Evolutionary conservation across 2,113 vertebrate species (phyloP).

Genomic region (Colius striatus): DNA sequence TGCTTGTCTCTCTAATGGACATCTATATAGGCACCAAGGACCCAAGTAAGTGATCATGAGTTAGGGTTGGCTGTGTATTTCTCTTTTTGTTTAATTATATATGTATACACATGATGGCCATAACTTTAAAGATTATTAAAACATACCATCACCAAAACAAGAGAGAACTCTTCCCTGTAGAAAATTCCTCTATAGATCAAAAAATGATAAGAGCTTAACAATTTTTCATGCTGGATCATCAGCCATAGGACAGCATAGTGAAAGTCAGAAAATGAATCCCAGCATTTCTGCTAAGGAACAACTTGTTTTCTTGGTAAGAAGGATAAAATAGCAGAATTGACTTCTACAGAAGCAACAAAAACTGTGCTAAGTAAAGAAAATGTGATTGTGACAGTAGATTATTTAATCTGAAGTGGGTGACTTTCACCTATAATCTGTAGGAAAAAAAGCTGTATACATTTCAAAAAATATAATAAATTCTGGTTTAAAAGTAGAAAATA

Average conservation of each 20-base stretch:
- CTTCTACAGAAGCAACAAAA: not conserved
- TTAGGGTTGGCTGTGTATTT: not conserved
- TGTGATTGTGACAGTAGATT: not conserved
- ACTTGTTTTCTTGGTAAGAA: not conserved
- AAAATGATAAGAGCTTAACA: not conserved
- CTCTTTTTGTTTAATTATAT: not conserved
- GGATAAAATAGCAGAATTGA: not conserved
- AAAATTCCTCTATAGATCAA: not conserved
- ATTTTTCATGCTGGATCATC: not conserved
- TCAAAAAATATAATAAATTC: not conserved
- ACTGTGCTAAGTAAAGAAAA: not conserved
- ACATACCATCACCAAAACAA: not conserved
- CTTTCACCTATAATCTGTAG: not conserved
- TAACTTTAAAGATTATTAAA: not conserved
- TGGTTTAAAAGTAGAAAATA: not conserved
- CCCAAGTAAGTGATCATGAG: not conserved
- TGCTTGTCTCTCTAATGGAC: not conserved
- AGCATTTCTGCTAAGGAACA: not conserved
- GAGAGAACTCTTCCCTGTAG: not conserved
- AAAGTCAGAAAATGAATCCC: not conserved
- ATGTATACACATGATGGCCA: not conserved
- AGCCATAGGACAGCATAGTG: not conserved
- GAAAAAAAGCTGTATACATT: not conserved
- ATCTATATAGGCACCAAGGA: not conserved
- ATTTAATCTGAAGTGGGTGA: not conserved